Conservation (phyloP, 1,140 invertebrate genomes). For the Hirudo medicinalis region DNA sequence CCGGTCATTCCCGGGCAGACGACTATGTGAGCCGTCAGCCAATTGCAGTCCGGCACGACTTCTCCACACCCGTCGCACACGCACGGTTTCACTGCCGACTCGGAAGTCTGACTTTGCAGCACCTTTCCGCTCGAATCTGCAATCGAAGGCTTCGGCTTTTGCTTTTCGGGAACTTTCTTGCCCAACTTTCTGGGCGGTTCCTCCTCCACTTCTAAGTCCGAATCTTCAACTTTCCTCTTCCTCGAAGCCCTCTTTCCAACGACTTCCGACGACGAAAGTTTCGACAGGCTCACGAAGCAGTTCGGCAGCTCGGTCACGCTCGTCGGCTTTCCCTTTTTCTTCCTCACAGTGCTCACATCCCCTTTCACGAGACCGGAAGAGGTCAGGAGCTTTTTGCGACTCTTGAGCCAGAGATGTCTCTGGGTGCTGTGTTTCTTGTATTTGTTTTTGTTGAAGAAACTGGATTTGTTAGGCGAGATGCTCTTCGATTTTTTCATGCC, state of each 20-base stretch:
- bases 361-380: background rate
- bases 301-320: background rate
- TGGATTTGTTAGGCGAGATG: too few relatives aligned
- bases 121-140: background rate
- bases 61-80: slow-evolving; percentile 16
- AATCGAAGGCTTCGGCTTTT: background rate
- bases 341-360: background rate
- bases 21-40: slow-evolving; percentile 18
- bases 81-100: slow-evolving; percentile 6
- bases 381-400: too few relatives aligned
- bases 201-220: background rate
- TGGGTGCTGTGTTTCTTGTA: too few relatives aligned
- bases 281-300: background rate
- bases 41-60: slow-evolving; percentile 16
- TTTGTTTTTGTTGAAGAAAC: too few relatives aligned
- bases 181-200: too few relatives aligned
- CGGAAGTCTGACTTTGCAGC: background rate
- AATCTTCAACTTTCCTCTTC: background rate
- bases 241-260: background rate
- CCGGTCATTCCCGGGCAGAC: slow-evolving; percentile 7
- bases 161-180: too few relatives aligned
- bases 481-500: too few relatives aligned
- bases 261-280: background rate
- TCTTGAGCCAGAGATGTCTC: too few relatives aligned
- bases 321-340: background rate